Percentiles rank a stretch among this genome's conserved stretches.
phyloP scores from a whole-genome alignment of 2,888 invertebrate species.

The Hemithea aestivaria region DNA sequence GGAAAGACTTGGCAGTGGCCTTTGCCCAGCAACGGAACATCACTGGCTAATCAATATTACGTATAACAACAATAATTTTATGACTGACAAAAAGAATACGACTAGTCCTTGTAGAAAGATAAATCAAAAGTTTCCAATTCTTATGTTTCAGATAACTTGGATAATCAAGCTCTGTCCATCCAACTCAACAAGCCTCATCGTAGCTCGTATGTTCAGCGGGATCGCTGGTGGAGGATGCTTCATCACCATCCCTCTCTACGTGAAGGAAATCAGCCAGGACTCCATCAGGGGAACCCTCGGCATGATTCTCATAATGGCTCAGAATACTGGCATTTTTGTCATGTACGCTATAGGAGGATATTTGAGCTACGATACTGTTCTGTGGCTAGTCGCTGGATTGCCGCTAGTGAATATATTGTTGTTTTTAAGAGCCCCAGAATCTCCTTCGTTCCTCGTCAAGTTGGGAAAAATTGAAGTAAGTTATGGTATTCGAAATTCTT shows the following conservation, averaged over 20 bases:
- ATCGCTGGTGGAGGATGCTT: conserved; percentile 45
- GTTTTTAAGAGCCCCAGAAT: conserved; percentile 52
- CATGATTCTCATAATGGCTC: conserved; percentile 34
- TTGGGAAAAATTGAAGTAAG: conserved; percentile 45
- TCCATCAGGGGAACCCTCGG: conserved; percentile 44
- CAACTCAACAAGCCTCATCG: conserved; percentile 32
- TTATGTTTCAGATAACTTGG: conserved; percentile 35
- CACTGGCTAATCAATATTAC: no score
- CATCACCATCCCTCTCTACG: conserved; percentile 45
- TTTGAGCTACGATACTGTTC: conserved; percentile 39
- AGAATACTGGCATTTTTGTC: conserved; percentile 40
- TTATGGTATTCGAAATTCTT: conserved; percentile 5
- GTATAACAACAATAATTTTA: no score
- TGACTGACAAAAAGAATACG: no score
- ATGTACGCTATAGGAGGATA: conserved; percentile 48
- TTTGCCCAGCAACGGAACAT: no score
- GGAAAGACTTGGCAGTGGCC: no score
- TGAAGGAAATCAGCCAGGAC: conserved; percentile 51
- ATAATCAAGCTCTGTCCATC: conserved; percentile 34
- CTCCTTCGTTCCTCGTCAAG: conserved; percentile 52
- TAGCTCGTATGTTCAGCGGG: conserved; percentile 42
- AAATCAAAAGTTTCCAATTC: no score
- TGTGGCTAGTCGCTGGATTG: conserved; percentile 37
- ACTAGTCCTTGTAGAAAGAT: no score
- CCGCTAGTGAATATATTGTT: conserved; percentile 35